A percentile compares a stretch with the other conserved stretches of the same genome.
These are phyloP conservation scores for Clitarchus hookeri DNA, from an alignment of 2,888 invertebrate species.

Conservation along the genomic window DNA sequence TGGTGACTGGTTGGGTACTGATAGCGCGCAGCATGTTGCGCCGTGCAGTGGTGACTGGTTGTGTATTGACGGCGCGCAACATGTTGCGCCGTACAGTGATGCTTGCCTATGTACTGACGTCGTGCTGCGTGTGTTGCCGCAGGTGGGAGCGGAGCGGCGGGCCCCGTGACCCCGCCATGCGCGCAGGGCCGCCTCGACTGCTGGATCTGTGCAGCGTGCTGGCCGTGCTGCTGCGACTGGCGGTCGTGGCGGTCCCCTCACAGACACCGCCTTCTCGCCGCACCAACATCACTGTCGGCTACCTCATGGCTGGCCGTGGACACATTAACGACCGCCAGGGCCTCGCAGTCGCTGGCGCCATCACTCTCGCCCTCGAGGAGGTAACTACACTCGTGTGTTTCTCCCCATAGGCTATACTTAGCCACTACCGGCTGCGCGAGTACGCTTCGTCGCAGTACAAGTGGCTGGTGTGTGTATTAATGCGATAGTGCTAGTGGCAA, in stretches of 20 bases:
- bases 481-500: too few relatives aligned
- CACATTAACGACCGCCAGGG: conserved; percentile 80
- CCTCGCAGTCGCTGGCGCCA: conserved; percentile 86
- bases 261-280: neutral
- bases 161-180: conserved; percentile 58
- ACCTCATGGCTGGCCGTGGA: conserved; percentile 66
- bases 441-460: too few relatives aligned
- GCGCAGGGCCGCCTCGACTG: conserved; percentile 60
- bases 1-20: too few relatives aligned
- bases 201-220: conserved; percentile 52
- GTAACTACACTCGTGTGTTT: conserved; percentile 54
- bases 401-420: too few relatives aligned
- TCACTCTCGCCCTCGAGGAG: conserved; percentile 85
- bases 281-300: conserved; percentile 32
- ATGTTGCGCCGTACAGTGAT: too few relatives aligned
- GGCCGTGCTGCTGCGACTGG: conserved; percentile 43
- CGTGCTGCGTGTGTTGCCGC: neutral
- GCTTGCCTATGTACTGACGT: neutral
- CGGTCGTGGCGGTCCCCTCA: conserved; percentile 52
- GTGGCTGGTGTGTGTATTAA: too few relatives aligned
- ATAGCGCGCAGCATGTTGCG: too few relatives aligned
- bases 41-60: too few relatives aligned
- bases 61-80: too few relatives aligned
- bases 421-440: too few relatives aligned
- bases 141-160: conserved; percentile 56